These are phyloP conservation scores for Melopsittacus undulatus DNA, from an alignment of 2,797 vertebrate species.

Conservation along the genomic window DNA sequence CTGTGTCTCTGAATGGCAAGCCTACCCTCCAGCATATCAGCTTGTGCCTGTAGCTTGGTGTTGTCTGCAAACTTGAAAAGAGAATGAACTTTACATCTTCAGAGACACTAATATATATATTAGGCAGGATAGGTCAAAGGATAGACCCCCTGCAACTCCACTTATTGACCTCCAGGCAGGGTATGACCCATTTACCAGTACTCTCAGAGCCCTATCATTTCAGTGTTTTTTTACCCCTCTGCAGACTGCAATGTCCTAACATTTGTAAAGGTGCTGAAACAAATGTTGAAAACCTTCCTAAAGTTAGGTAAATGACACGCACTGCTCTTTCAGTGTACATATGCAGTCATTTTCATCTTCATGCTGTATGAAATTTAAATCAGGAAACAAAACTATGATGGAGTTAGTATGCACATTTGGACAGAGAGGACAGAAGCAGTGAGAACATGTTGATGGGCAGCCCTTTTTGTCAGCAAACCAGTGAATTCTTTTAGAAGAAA, in stretches of 20 bases:
- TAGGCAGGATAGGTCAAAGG: background rate
- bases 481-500: background rate
- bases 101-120: background rate
- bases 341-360: background rate
- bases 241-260: background rate
- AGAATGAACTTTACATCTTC: background rate
- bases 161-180: background rate
- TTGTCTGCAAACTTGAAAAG: background rate
- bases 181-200: background rate
- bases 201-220: background rate
- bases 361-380: background rate
- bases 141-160: background rate
- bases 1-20: background rate
- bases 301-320: background rate
- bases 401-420: background rate
- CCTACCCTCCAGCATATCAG: background rate
- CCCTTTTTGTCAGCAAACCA: background rate
- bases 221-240: background rate
- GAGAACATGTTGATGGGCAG: fast-evolving
- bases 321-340: background rate
- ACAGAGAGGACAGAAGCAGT: background rate
- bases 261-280: background rate
- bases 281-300: background rate
- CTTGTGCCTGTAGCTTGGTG: background rate
- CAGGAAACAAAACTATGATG: background rate